Conservation (phyloP, 2,797 vertebrate species). For the Melopsittacus undulatus region DNA sequence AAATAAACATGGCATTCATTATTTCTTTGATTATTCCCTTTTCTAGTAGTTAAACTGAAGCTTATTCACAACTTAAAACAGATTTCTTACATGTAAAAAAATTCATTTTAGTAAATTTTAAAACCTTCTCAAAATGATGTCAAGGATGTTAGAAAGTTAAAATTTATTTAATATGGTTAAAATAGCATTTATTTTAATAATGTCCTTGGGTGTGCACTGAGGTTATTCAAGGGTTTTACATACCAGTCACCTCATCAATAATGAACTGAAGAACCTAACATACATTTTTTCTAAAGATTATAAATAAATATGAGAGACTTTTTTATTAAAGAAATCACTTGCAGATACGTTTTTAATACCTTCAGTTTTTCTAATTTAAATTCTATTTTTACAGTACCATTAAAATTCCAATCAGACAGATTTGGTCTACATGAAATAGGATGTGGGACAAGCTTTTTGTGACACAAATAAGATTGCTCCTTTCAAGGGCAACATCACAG, state of each 20-base stretch:
- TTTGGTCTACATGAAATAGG: conserved; percentile 8
- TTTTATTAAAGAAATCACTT: conserved; percentile 31
- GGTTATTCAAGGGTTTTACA: not conserved
- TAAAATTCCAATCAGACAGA: conserved; percentile 60
- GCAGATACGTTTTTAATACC: conserved; percentile 29
- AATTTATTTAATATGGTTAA: not conserved
- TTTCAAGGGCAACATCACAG: conserved; percentile 35
- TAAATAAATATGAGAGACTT: conserved; percentile 33
- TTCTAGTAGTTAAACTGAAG: not conserved
- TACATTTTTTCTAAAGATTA: conserved; percentile 3
- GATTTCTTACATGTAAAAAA: not conserved
- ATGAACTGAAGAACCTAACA: not conserved
- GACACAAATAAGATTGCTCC: conserved; percentile 45
- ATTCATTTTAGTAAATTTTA: not conserved
- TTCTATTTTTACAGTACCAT: conserved; percentile 43
- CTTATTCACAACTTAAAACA: not conserved
- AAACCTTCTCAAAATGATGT: not conserved
- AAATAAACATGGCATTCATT: not conserved
- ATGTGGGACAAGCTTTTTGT: conserved; percentile 3
- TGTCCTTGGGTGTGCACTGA: not conserved
- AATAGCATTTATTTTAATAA: not conserved
- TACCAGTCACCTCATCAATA: conserved; percentile 18
- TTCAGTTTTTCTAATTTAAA: conserved; percentile 57
- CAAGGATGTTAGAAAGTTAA: not conserved
- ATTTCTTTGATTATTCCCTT: not conserved